phyloP scores from a whole-genome alignment of 2,797 vertebrate genomes.

The Salarias fasciatus region DNA sequence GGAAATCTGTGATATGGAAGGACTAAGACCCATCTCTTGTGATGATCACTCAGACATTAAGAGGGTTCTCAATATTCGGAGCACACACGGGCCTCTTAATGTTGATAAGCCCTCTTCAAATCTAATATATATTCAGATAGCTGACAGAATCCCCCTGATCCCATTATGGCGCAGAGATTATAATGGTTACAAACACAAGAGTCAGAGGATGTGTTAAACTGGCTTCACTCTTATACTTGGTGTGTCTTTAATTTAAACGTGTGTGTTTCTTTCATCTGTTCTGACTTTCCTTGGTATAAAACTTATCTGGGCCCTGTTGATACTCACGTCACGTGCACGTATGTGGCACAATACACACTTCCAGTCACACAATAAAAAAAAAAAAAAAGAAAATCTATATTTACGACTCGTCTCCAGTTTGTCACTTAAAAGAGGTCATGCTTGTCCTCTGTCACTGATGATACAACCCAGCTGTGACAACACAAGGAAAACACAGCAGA shows the following conservation, averaged over 20 bases:
- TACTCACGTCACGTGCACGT: background rate
- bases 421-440: slow-evolving; percentile 79
- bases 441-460: slow-evolving; percentile 80
- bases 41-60: slow-evolving; percentile 47
- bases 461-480: slow-evolving; percentile 82
- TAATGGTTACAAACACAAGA: slow-evolving; percentile 12
- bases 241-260: slow-evolving; percentile 1
- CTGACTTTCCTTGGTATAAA: slow-evolving; percentile 13
- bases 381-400: slow-evolving; percentile 81
- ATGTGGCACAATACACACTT: background rate
- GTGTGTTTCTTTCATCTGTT: background rate
- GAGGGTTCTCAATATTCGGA: slow-evolving; percentile 51
- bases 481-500: slow-evolving; percentile 54
- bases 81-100: slow-evolving; percentile 42
- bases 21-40: slow-evolving; percentile 28
- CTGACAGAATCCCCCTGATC: slow-evolving; percentile 18
- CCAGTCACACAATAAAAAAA: slow-evolving; percentile 11
- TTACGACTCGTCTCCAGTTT: slow-evolving; percentile 81
- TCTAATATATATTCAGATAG: slow-evolving; percentile 54
- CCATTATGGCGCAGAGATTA: slow-evolving; percentile 32
- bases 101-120: slow-evolving; percentile 47
- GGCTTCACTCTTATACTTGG: slow-evolving; percentile 16
- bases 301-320: slow-evolving; percentile 6
- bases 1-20: slow-evolving; percentile 26
- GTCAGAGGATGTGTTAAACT: slow-evolving; percentile 6